Evolutionary conservation across 1,140 invertebrate species (phyloP), one percentile per base, ranked within the genome.

Genomic region (Probaryconus sp.): DNA sequence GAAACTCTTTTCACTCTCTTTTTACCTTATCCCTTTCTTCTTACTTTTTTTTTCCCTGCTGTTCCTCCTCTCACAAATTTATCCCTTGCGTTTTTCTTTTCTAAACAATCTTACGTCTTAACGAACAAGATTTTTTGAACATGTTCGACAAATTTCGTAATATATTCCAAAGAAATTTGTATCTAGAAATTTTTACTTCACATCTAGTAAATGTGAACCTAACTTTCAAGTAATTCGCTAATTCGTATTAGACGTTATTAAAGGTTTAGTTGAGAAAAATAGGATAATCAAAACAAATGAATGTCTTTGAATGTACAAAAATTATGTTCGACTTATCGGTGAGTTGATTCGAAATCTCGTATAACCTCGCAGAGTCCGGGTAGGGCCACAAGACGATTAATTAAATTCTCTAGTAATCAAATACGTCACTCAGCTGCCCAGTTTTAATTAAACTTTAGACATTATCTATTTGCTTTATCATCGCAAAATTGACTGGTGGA

Each of bases 391-490:
- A 81, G 79, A 83, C 84, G 85, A 88, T 88, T 88, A 88, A 88
- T 88, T 88, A 87, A 87, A 88, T 87, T 88, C 86, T 87, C 85
- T 83, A 78, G 81, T 88, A 87, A 88, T 88, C 85, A 88, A 88
- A 88, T 86, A 83, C 84, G 86, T 88, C 86, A 85, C 80, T 88
- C 86, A 88, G 80, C 85, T 83, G 83, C 87, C 86, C 80, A 83
- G 81, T 88, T 88, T 87, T 87, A 88, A 87, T 87, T 87, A 88
- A 88, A 87, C 79, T 88, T 88, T 81, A 80, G 84, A 87, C 83
- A 87, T 87, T 88, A 88, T 88, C 86, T 87, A 87, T 87, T 88
- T 88, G 85, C 85, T 87, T 88, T 86, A 87, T 87, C 85, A 87
- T 87, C 82, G 79, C 67, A 72, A 82, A 83, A 80, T 84, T 82